Base-by-base conservation (phyloP, 2,888 invertebrate genomes). In the Trypoxylon attenuatum region DNA sequence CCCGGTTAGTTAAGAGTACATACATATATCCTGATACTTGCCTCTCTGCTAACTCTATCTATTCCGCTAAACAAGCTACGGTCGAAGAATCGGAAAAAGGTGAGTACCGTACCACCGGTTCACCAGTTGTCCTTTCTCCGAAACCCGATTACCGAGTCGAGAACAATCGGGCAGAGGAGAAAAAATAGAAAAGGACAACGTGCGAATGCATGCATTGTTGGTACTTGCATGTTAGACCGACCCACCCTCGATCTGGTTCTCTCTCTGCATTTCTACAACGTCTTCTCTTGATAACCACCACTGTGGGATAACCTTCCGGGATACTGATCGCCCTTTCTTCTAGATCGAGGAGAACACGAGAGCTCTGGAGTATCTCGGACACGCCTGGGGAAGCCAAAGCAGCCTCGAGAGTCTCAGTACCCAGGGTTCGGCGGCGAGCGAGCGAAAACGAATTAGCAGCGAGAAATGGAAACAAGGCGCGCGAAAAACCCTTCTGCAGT, bases 331-430 rank as follows among this genome's bases (percentile, higher is more conserved):
- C 2, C 0, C 13, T 4, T 47, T 27, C 73, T 84, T 83, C 55
- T 88, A 97, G 97, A 97, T 97, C 87, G 97, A 97, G 90, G 97
- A 97, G 89, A 96, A 96, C 88, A 95, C 96, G 82, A 91, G 95
- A 82, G 94, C 95, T 74, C 89, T 97, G 82, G 95, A 95, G 86
- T 95, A 95, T 86, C 90, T 96, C 77, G 94, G 93, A 55, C 94
- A 94, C 74, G 92, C 92, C 75, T 93, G 94, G 84, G 94, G 94
- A 75, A 94, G 94, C 71, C 93, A 93, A 69, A 94, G 94, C 89
- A 94, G 94, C 62, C 89, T 95, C 84, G 95, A 95, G 87, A 95
- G 95, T 67, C 91, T 93, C 67, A 92, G 94, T 60, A 92, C 92
- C 46, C 91, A 92, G 50, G 90, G 90, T 0, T 92, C 93, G 43